Evolutionary conservation across 1,140 invertebrate genomes (phyloP), one percentile per base, ranked within the genome.

Genomic region (Cataglyphis hispanica): DNA sequence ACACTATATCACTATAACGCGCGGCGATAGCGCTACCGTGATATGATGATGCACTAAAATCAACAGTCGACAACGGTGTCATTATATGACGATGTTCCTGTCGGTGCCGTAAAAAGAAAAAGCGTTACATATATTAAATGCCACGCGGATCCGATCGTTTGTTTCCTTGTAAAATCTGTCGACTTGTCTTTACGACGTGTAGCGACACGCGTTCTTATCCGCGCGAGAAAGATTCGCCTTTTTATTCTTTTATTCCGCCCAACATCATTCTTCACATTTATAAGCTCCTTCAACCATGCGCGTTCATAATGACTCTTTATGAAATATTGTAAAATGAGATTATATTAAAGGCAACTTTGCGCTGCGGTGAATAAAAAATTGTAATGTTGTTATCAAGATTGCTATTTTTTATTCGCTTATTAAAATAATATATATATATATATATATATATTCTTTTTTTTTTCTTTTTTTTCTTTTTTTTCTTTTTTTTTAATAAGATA

Each of bases 101-200:
- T 58, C 40, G 70, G 74, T 19, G 16, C n/a, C 10, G 10, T 67
- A 40, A 86, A 75, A 88, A 85, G 27, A 60, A 61, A 83, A 61
- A 83, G 37, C 78, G 60, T 81, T 37, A 53, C 56, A 13, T 43
- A 43, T 69, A 19, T 22, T 50, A 72, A 81, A 69, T 25, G 50
- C 31, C 43, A 27, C 56, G 37, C 40, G 64, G 63, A 77, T 89
- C 40, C 22, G 50, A 70, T 72, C 61, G 88, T 81, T 70, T 11
- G 19, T 60, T 27, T 43, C 19, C 19, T 69, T 83, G 25, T 84
- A 69, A 89, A 86, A 80, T 67, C 61, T 53, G n/a, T 40, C 50
- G 34, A 13, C 50, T 10, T 13, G 31, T 37, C 34, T 87, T 88
- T 87, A 88, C 80, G 80, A 87, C 72, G 60, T 37, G 43, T 56